Base-by-base conservation (phyloP, 1,140 invertebrate genomes). In the Conopomorpha cramerella region DNA sequence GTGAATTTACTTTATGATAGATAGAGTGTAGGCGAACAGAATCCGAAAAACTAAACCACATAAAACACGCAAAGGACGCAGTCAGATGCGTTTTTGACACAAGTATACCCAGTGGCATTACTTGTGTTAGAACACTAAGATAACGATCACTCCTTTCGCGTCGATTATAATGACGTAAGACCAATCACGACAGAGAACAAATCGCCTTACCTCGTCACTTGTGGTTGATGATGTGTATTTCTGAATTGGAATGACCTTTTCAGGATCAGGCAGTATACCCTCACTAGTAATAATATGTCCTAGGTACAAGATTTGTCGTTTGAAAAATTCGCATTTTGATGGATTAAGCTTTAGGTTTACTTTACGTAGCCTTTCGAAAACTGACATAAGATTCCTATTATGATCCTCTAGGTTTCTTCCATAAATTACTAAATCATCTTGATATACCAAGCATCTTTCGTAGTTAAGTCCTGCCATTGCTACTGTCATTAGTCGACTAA, bases 401-500 rank as follows among this genome's bases (percentile, higher is more conserved):
- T 32, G 30, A 10, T 32, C 15, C 4, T 16, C 13, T 18, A 32
- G 3, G 12, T 32, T 32, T 32, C 30, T 32, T 10, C 30, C 30
- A 30, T 11, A 30, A 3, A 11, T 11, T 13, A 11, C 29, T n/a
- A n/a, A n/a, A n/a, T n/a, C n/a, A n/a, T n/a, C n/a, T n/a, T n/a
- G n/a, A n/a, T n/a, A n/a, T n/a, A n/a, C 8, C 13, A 50, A 45
- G 34, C 41, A 50, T 31, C 3, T 30, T 12, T 44, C 42, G 30
- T 45, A 50, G 38, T 48, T 45, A 32, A 53, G 39, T 16, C 45
- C 43, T 29, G 45, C 37, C 39, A 51, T 43, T 8, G 39, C 42
- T n/a, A 51, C 15, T 18, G 44, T 45, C 48, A 51, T 54, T 12
- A 39, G 16, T 17, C 45, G 28, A 28, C 40, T 43, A 42, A 54